Base-by-base conservation (phyloP, 1,140 invertebrate genomes). In the Ephestia elutella region DNA sequence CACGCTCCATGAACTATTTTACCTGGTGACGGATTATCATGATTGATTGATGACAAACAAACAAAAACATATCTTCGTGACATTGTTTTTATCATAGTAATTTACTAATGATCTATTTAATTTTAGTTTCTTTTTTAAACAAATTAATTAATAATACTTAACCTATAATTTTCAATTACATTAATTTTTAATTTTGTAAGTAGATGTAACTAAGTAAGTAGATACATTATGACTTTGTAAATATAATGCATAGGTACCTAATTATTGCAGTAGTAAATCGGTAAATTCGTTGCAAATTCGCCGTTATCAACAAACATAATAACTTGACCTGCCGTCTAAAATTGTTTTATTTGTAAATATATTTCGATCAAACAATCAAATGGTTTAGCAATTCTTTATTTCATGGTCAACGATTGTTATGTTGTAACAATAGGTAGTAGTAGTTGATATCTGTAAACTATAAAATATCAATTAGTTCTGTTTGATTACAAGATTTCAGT, bases 1-100 rank as follows among this genome's bases (percentile, higher is more conserved):
- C 56, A 68, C 66, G 54, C 60, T 63, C 51, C 49, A 49, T 63
- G 57, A 63, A 54, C 65, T 59, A 50, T 56, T 44, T 44, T 60
- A 60, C 51, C 28, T 11, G 30, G 51, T 61, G 58, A 60, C 58
- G 60, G 50, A 54, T 55, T 59, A 48, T n/a, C 38, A 44, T 44
- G 13, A 44, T 44, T 44, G 38, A 44, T 44, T 44, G 15, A 15
- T 15, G 13, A 44, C n/a, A 44, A 44, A 15, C 38, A 44, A n/a
- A 17, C 13, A 44, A 44, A 44, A 44, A n/a, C n/a, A 44, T 10
- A 44, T 44, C 4, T 35, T 13, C 32, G 8, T 35, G 32, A 35
- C 13, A 15, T 8, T 38, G 5, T 15, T 44, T 15, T 44, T n/a
- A 44, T 15, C 13, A 44, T 44, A 2, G 5, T 44, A 8, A 13